phyloP scores from a whole-genome alignment of 2,113 vertebrate genomes.

The Helogale parvula region DNA sequence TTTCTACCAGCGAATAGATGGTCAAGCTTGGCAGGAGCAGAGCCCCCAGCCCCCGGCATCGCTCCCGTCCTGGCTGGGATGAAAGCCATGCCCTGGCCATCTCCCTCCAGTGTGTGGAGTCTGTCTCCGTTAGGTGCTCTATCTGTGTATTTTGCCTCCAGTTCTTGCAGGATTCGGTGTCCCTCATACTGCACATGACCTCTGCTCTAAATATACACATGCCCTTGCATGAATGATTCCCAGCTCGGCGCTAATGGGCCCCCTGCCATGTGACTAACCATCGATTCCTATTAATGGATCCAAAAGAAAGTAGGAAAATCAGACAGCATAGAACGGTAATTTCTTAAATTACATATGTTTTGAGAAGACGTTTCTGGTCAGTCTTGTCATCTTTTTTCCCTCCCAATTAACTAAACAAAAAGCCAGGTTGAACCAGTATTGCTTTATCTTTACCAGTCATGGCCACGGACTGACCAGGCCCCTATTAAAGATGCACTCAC shows the following conservation, averaged over 20 bases:
- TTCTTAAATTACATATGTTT: background rate
- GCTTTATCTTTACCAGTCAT: background rate
- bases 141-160: background rate
- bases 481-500: background rate
- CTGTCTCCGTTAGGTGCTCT: background rate
- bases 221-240: too few species aligned
- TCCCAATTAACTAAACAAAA: background rate
- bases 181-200: background rate
- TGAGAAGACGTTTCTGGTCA: background rate
- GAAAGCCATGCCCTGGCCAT: too few species aligned
- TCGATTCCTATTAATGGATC: background rate
- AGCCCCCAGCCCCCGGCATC: background rate
- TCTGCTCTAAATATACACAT: background rate
- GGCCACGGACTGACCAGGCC: background rate
- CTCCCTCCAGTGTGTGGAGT: too few species aligned
- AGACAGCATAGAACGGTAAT: background rate
- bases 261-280: background rate
- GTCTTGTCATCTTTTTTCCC: background rate
- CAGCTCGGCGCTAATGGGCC: background rate
- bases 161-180: background rate
- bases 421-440: background rate
- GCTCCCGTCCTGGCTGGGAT: background rate
- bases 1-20: background rate
- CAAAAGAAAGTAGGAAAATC: background rate
- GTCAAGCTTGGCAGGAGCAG: accelerated